Evolutionary conservation across 2,888 invertebrate species (phyloP), one percentile per base, ranked within the genome.

Genomic region (Drosophila putrida): DNA sequence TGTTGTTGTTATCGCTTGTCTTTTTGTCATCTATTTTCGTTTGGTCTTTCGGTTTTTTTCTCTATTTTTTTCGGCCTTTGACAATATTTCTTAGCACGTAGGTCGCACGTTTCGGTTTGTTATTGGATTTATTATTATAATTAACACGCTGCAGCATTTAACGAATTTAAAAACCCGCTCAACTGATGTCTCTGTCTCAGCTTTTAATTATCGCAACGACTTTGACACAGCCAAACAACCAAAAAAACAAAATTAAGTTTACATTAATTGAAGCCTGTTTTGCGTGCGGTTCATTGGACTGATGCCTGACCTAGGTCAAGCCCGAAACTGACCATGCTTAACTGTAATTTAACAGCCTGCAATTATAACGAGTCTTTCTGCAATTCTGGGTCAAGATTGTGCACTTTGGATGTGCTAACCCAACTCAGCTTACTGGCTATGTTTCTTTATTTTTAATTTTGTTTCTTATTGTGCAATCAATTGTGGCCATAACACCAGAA

Each of bases 121-220:
- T 84, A 87, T 89, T 89, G 82, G 75, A 84, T 82, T 84, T 77
- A 77, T 85, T 77, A 85, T 82, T 75, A 77, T 82, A 82, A 83
- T 85, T 79, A 77, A 70, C 68, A 74, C 70, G 79, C 79, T 71
- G 66, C 60, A 76, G 69, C 70, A 77, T 73, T 84, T 80, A 75
- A 59, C 71, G 54, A 69, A 73, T 61, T 43, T 20, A 49, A 28
- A 28, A 55, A 39, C 3, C 25, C n/a, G 20, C 20, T 31, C 9
- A 5, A 9, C 1, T 20, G 35, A 28, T 39, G n/a, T 38, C 25
- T 15, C 13, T 36, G 31, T 10, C 38, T 38, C 35, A 43, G 28
- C 57, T 41, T 62, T 75, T 75, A 75, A 77, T 77, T 75, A 67
- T 57, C 59, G n/a, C 49, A 15, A 55, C 61, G 77, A 68, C 77